phyloP scores from a whole-genome alignment of 2,888 invertebrate genomes.

The Himalopsyche tibetana region DNA sequence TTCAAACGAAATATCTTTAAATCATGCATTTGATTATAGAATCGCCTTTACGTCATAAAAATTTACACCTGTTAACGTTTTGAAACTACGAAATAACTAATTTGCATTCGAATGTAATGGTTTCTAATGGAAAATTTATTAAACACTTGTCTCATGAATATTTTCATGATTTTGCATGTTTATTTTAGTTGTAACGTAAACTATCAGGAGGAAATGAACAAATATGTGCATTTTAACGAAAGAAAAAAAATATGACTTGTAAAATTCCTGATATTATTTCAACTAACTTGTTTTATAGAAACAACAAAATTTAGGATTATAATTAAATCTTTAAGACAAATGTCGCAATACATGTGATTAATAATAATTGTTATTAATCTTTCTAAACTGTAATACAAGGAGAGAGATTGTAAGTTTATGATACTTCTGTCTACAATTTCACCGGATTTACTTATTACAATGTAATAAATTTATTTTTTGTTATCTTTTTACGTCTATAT shows the following conservation, averaged over 20 bases:
- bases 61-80: slow-evolving; percentile 18
- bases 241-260: background rate
- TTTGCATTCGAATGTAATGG: slow-evolving; percentile 13
- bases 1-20: background rate
- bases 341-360: background rate
- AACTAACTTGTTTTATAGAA: too few species aligned
- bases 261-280: background rate
- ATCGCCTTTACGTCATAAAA: background rate
- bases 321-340: too few species aligned
- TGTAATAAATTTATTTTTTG: background rate
- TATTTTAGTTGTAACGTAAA: slow-evolving; percentile 1
- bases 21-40: background rate
- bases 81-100: background rate
- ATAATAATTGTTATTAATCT: background rate
- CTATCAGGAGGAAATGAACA: background rate
- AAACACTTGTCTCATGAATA: slow-evolving; percentile 1
- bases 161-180: slow-evolving; percentile 15
- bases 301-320: too few species aligned
- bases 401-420: background rate
- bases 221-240: background rate
- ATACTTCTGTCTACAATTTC: background rate
- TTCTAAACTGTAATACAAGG: background rate
- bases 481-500: background rate
- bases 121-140: background rate
- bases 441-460: background rate